These are phyloP conservation scores for Pelodiscus sinensis DNA, from an alignment of 2,113 vertebrate genomes.

Conservation along the genomic window DNA sequence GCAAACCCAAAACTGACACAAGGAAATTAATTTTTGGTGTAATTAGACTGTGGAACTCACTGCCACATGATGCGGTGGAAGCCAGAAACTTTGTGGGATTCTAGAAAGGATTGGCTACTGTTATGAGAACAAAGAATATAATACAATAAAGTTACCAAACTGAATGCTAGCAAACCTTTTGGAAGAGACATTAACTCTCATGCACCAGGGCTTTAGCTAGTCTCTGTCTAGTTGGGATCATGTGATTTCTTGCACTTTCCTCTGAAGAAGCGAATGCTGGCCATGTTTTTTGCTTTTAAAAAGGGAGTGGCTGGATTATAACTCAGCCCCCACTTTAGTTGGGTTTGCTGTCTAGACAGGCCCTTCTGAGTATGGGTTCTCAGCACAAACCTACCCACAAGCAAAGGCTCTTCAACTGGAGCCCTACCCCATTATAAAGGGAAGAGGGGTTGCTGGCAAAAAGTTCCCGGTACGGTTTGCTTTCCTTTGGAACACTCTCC, in stretches of 20 bases:
- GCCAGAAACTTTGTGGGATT: not conserved
- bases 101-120: not conserved
- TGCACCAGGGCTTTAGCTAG: not conserved
- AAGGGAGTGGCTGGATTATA: not conserved
- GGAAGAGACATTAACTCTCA: not conserved
- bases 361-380: not conserved
- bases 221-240: not conserved
- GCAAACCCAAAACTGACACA: not conserved
- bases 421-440: not conserved
- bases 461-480: not conserved
- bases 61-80: not conserved
- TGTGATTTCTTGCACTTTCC: not conserved
- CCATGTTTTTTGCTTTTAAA: accelerated
- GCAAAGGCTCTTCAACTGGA: not conserved
- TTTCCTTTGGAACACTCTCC: not conserved
- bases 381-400: not conserved
- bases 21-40: not conserved
- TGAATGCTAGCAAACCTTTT: not conserved
- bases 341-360: no score
- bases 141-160: not conserved
- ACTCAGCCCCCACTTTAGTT: no score
- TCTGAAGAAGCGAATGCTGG: not conserved
- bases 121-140: not conserved
- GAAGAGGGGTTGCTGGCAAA: not conserved
- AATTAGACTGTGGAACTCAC: not conserved